Evolutionary conservation across 2,797 vertebrate species (phyloP).

Genomic region (Syndactyla subalaris): DNA sequence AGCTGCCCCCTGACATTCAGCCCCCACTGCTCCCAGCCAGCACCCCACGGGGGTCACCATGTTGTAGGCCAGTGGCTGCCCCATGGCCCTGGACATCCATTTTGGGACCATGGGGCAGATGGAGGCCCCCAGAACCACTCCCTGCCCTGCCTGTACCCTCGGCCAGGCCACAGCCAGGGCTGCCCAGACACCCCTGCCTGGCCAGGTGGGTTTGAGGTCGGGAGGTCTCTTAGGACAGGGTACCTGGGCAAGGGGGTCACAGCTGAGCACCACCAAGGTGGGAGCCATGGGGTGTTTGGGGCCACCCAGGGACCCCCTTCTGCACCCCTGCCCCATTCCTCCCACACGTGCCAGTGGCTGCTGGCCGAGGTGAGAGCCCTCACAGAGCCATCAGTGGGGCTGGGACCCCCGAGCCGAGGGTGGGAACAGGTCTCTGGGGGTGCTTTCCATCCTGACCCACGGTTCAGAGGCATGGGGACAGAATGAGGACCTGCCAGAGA

Average conservation of each 20-base stretch:
- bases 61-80: background rate
- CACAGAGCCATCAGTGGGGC: rapidly evolving
- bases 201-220: rapidly evolving
- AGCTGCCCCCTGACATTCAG: background rate
- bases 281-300: background rate
- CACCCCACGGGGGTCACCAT: rapidly evolving
- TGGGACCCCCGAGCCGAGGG: rapidly evolving
- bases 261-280: rapidly evolving
- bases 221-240: too few relatives aligned
- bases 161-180: background rate
- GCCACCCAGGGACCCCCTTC: background rate
- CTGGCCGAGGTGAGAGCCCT: background rate
- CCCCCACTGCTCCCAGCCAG: background rate
- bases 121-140: background rate
- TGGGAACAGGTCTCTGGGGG: rapidly evolving
- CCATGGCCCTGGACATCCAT: background rate
- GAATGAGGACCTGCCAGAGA: background rate
- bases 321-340: background rate
- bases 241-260: background rate
- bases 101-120: background rate
- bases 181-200: background rate
- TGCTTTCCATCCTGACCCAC: background rate
- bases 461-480: rapidly evolving
- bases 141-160: too few relatives aligned
- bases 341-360: rapidly evolving